These are phyloP conservation scores for Galerucella nymphaeae DNA, from an alignment of 2,888 invertebrate species.

Conservation along the genomic window DNA sequence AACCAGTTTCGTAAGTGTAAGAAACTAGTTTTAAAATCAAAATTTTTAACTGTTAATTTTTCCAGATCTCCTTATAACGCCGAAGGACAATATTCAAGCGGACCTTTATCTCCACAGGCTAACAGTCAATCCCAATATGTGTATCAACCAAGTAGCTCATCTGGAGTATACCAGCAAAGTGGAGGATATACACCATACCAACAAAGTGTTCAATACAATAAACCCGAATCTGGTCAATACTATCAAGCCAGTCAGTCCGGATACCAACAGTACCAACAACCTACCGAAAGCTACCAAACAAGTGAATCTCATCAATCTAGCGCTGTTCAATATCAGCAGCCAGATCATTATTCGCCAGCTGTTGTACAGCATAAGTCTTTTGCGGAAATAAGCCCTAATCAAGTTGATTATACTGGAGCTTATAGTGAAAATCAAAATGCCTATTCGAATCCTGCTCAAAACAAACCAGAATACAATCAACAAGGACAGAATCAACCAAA, in stretches of 20 bases:
- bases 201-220: constrained; percentile 11
- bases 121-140: constrained; percentile 12
- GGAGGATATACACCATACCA: constrained; percentile 38
- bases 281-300: constrained; percentile 28
- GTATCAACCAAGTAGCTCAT: constrained; percentile 8
- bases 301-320: constrained; percentile 22
- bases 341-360: neutral
- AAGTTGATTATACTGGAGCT: constrained; percentile 48
- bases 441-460: constrained; percentile 34
- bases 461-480: neutral
- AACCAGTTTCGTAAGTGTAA: constrained; percentile 58
- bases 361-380: constrained; percentile 2
- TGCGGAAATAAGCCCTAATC: constrained; percentile 36
- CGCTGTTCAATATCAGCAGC: constrained; percentile 29
- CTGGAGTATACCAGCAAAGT: constrained; percentile 20
- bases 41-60: neutral
- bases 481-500: constrained; percentile 24
- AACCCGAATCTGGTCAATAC: constrained; percentile 35
- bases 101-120: constrained; percentile 50
- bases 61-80: constrained; percentile 53
- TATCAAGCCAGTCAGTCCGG: constrained; percentile 28
- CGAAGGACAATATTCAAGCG: constrained; percentile 52
- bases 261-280: constrained; percentile 31
- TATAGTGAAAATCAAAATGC: constrained; percentile 45
- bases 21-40: neutral